phyloP scores from a whole-genome alignment of 2,113 vertebrate genomes.

The Cebus imitator region DNA sequence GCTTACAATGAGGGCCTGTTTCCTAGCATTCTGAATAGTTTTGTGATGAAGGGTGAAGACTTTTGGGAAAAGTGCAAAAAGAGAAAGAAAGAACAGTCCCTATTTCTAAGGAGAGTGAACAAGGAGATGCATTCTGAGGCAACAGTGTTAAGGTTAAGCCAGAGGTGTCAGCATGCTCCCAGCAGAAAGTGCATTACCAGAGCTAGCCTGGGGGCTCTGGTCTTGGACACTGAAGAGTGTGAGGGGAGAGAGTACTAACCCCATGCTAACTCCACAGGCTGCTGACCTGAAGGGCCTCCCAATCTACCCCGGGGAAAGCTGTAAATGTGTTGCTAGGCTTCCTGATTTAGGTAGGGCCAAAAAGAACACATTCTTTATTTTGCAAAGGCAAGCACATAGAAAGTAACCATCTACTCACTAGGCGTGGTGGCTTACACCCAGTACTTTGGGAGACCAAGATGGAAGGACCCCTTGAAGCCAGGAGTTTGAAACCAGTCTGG shows the following conservation, averaged over 20 bases:
- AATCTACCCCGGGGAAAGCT: neutral
- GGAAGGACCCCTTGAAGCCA: too few species aligned
- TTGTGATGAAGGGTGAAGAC: neutral
- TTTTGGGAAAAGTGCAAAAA: neutral
- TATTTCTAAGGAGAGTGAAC: neutral
- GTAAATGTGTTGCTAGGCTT: neutral
- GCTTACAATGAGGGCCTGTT: neutral
- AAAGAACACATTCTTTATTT: neutral
- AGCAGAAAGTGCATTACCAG: too few species aligned
- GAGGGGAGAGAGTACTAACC: too few species aligned
- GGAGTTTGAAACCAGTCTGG: too few species aligned
- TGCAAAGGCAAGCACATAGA: neutral
- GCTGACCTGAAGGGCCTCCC: accelerated
- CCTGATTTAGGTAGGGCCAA: neutral
- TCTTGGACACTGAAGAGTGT: neutral
- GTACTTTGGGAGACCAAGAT: too few species aligned
- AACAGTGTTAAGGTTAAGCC: neutral
- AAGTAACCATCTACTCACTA: neutral
- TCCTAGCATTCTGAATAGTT: neutral
- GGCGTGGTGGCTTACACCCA: too few species aligned
- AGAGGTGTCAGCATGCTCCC: too few species aligned
- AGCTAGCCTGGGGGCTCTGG: neutral
- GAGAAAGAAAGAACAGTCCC: neutral
- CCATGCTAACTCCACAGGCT: neutral
- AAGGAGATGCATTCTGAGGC: neutral